Percentiles rank a stretch among this genome's conserved stretches.
Evolutionary conservation across 2,888 invertebrate genomes (phyloP).

Genomic region (Drosophila demipolita): DNA sequence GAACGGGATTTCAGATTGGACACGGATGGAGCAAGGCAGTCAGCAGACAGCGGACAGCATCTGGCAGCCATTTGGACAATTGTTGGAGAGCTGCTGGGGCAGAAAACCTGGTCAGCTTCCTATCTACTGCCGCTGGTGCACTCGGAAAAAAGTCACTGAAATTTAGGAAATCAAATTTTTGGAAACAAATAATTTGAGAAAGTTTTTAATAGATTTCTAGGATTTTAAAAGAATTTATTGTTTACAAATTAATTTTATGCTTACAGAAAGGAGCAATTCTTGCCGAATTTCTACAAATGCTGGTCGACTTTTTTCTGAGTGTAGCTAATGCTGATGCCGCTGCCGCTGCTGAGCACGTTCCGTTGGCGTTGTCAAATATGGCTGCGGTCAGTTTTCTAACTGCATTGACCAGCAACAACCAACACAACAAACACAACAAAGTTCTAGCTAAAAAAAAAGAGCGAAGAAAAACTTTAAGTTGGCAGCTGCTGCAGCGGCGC

Average conservation of each 20-base stretch:
- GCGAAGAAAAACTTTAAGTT: conserved; percentile 44
- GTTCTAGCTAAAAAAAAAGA: conserved; percentile 14
- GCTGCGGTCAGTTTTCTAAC: conserved; percentile 73
- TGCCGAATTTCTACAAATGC: background rate
- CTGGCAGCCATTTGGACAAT: conserved; percentile 7
- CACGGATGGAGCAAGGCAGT: conserved; percentile 19
- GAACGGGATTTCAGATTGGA: conserved; percentile 46
- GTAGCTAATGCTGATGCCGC: background rate
- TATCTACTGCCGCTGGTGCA: background rate
- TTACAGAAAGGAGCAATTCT: background rate
- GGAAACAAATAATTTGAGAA: background rate
- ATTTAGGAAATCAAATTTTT: background rate
- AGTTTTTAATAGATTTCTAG: background rate
- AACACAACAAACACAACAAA: conserved; percentile 18
- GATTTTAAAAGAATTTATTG: background rate
- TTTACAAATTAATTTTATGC: background rate
- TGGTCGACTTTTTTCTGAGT: background rate
- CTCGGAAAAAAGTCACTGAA: background rate
- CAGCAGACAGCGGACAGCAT: conserved; percentile 3
- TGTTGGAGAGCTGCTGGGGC: conserved; percentile 12
- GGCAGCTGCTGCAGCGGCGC: conserved; percentile 39
- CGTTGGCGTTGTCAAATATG: conserved; percentile 73
- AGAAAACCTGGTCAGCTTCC: conserved; percentile 36
- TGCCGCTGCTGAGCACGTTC: conserved; percentile 59
- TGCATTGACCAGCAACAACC: conserved; percentile 41